Evolutionary conservation across 2,888 invertebrate genomes (phyloP).

Genomic region (Troilus luridus): DNA sequence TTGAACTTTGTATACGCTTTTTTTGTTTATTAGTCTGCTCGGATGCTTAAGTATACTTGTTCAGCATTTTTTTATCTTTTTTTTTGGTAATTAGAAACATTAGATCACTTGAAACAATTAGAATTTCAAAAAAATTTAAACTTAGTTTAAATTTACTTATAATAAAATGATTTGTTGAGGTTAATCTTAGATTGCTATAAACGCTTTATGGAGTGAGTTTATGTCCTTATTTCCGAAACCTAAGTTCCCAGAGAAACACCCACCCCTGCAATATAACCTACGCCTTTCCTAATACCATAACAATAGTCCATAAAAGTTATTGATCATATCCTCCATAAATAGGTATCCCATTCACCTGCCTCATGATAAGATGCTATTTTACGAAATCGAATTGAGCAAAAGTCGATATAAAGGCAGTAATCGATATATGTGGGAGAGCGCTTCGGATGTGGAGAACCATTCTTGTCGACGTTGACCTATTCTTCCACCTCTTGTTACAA

Average conservation of each 20-base stretch:
- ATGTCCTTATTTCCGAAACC: neutral
- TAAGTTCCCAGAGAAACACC: neutral
- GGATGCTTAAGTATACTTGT: no score
- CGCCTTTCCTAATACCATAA: neutral
- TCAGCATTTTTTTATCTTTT: no score
- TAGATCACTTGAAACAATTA: no score
- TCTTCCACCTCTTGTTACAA: neutral
- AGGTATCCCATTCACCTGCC: neutral
- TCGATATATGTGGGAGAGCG: neutral
- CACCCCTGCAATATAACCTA: slow-evolving; percentile 4
- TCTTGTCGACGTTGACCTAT: neutral
- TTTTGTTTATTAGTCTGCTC: no score
- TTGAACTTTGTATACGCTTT: no score
- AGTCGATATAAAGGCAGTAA: neutral
- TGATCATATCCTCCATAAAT: neutral
- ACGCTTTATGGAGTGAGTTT: neutral
- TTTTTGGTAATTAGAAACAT: no score
- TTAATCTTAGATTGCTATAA: neutral
- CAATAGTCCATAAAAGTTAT: neutral
- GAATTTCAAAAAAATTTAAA: no score
- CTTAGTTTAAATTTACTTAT: no score
- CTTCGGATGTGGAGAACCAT: neutral
- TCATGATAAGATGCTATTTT: neutral
- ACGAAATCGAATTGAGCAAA: neutral
- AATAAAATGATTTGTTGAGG: neutral